These are phyloP conservation scores for Caenorhabditis wallacei DNA, from an alignment of 2,888 invertebrate genomes.

Conservation along the genomic window DNA sequence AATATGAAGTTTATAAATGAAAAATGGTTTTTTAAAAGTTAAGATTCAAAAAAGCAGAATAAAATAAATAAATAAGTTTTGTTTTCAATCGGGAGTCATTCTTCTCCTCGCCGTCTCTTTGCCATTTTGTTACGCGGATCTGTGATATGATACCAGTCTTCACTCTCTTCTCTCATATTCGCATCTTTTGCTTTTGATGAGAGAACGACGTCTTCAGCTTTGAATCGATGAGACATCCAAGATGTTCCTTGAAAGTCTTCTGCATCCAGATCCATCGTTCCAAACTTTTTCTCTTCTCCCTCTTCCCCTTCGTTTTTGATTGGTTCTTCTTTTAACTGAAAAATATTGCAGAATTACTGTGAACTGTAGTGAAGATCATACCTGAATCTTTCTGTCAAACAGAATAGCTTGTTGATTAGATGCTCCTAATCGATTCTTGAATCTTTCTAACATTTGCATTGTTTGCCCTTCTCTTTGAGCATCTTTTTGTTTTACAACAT, in stretches of 20 bases:
- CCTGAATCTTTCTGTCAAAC: conserved; percentile 83
- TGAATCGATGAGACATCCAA: conserved; percentile 76
- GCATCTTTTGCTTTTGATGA: conserved; percentile 82
- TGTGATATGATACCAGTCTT: conserved; percentile 97
- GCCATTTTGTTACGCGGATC: conserved; percentile 97
- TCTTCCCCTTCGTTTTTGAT: conserved; percentile 59
- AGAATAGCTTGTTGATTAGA: conserved; percentile 84
- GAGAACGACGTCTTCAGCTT: conserved; percentile 77
- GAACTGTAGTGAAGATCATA: conserved; percentile 57
- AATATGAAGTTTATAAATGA: not conserved
- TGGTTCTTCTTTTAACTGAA: conserved; percentile 40
- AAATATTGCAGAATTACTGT: not conserved
- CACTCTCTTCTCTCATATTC: conserved; percentile 89
- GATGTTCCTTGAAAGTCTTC: conserved; percentile 77
- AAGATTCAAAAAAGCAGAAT: not conserved
- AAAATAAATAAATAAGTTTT: not conserved
- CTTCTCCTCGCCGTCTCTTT: conserved; percentile 90
- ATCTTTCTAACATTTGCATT: conserved; percentile 89
- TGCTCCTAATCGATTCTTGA: conserved; percentile 86
- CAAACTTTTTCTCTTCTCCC: conserved; percentile 79
- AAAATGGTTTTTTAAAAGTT: not conserved
- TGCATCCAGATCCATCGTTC: conserved; percentile 83
- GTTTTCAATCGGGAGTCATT: conserved; percentile 22
- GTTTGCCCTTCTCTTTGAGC: conserved; percentile 86
- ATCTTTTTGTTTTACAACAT: conserved; percentile 78